These are phyloP conservation scores for Sciurus niger DNA, from an alignment of 2,113 vertebrate genomes.

Conservation along the genomic window DNA sequence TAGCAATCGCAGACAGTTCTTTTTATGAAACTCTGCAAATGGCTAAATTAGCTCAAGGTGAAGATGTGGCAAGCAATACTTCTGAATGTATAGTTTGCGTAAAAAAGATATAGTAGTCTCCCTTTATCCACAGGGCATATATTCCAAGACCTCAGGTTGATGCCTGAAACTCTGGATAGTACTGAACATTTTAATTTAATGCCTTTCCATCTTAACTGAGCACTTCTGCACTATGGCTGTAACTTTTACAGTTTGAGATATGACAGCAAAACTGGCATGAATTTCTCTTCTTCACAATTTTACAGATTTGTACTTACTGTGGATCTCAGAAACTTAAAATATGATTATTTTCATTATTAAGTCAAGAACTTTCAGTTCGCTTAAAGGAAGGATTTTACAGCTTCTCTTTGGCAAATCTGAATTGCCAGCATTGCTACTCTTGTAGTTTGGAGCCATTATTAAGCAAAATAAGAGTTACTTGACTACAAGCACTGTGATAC, in stretches of 20 bases:
- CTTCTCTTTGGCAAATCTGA: background rate
- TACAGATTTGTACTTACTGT: background rate
- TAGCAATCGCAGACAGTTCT: background rate
- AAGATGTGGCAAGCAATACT: background rate
- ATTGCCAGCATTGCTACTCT: background rate
- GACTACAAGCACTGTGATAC: background rate
- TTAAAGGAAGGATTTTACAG: background rate
- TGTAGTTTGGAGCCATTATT: background rate
- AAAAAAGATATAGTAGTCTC: background rate
- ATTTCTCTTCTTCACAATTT: background rate
- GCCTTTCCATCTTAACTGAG: background rate
- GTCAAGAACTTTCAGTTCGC: background rate
- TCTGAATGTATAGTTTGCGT: conserved; percentile 31
- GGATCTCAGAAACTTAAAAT: background rate
- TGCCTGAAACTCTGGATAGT: background rate
- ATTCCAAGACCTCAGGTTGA: background rate
- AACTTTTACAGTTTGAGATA: background rate
- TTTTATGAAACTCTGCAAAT: conserved; percentile 48
- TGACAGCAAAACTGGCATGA: background rate
- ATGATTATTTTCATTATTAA: background rate
- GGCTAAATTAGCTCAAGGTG: background rate
- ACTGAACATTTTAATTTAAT: background rate
- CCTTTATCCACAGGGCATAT: background rate
- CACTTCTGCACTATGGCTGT: too few relatives aligned
- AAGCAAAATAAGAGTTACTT: background rate